Base-by-base conservation (phyloP, 2,888 invertebrate genomes). In the Dorcus parallelipipedus region DNA sequence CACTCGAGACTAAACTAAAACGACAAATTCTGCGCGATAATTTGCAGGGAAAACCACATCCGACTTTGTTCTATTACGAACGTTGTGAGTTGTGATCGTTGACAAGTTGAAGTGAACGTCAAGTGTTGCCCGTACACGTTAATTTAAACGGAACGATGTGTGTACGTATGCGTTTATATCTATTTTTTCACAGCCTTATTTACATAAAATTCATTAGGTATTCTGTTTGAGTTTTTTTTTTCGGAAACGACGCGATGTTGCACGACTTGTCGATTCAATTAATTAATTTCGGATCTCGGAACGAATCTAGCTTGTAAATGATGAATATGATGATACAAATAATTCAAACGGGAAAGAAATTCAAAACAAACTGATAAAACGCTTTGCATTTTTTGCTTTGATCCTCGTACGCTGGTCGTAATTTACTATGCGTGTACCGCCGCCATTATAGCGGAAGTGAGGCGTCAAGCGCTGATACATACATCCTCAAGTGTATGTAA, bases 391-490 rank as follows among this genome's bases (percentile, higher is more conserved):
- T n/a, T 17, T 43, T 43, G 20, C 20, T 43, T 17, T 17, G 20
- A 47, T 47, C 17, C 10, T 20, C 3, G 23, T 47, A 47, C 17
- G 9, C 47, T 17, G 26, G 20, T 23, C 20, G 20, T 47, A 26
- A 26, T 47, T 10, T 14, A 47, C 20, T n/a, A 23, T 47, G 17
- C 23, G 20, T 47, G 9, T 23, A 47, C 9, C 9, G 26, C 20
- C 47, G 47, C 45, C 45, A 45, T 45, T 45, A 45, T 10, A 45
- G 47, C 20, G 47, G 47, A 47, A 17, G 47, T 47, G 26, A 47
- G 26, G 47, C 47, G 47, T 47, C 47, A 47, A 47, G 20, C 26
- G 26, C 47, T 47, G 47, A 9, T 47, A 45, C 26, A 47, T 14
- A 47, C 47, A 47, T 47, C 47, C 47, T 47, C 9, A 26, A 47